Conservation (phyloP, 2,113 vertebrate genomes). For the Elgaria multicarinata region DNA sequence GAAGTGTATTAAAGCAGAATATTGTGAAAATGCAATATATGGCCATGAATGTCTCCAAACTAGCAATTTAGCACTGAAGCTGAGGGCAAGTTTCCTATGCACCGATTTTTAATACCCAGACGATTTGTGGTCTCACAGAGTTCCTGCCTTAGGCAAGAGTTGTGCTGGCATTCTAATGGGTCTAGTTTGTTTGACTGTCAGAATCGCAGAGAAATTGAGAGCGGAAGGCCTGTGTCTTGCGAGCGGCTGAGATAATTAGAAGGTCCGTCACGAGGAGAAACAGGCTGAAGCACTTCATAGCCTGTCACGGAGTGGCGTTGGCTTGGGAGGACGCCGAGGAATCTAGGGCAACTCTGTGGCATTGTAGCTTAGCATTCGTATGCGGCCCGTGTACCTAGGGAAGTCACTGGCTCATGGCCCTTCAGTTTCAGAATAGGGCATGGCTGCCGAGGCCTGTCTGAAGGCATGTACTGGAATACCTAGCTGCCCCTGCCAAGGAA, state of each 20-base stretch:
- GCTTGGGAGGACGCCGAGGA: not conserved
- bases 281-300: conserved; percentile 68
- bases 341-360: not conserved
- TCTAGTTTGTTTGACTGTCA: conserved; percentile 90
- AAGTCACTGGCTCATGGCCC: not conserved
- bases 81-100: conserved; percentile 85
- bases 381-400: too few relatives aligned
- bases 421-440: not conserved
- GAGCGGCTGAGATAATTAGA: conserved; percentile 92
- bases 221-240: conserved; percentile 81
- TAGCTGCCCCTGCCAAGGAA: not conserved
- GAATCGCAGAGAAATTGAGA: conserved; percentile 91
- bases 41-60: conserved; percentile 80
- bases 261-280: conserved; percentile 81
- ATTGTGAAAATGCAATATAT: conserved; percentile 82
- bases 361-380: not conserved
- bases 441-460: not conserved
- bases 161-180: conserved; percentile 83
- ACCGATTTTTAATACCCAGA: conserved; percentile 88
- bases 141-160: conserved; percentile 83
- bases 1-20: conserved; percentile 85
- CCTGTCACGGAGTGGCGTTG: conserved; percentile 42
- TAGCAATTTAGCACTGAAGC: conserved; percentile 83
- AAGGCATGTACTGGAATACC: not conserved
- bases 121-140: conserved; percentile 85